Evolutionary conservation across 2,797 vertebrate genomes (phyloP), one percentile per base, ranked within the genome.

Genomic region (Molothrus aeneus): DNA sequence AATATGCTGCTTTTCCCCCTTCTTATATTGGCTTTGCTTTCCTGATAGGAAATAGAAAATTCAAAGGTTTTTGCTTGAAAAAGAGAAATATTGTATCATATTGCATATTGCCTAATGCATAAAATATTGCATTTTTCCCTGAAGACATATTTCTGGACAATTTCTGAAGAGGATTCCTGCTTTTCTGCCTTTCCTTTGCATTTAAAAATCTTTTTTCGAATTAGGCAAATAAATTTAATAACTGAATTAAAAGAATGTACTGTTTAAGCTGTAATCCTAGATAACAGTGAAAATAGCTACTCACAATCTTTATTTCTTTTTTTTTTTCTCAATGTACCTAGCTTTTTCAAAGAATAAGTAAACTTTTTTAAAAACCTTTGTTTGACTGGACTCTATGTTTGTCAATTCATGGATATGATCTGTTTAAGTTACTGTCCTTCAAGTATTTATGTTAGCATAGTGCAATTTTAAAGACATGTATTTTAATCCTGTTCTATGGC

Each of bases 1-100:
- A 61, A 38, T 2, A 9, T 50, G 2, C 8, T 66, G 6, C 2
- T 45, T 85, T 53, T 29, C 4, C 7, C 0, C 17, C 8, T 4
- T 45, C 11, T 21, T 11, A 4, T 45, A 29, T 40, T 53, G 72
- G 2, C 17, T 72, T 75, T 38, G 5, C 13, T 81, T 74, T 86
- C 29, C 34, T 88, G 26, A 51, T 70, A 84, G 20, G 22, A 84
- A 68, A 66, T 34, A 73, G 13, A 38, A 34, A 12, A 68, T 81
- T 60, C 24, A 81, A 65, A 85, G 17, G 3, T 6, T 74, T 86
- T 74, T 78, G 11, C n/a, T 64, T 31, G 15, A 64, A 20, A 18
- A 60, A 63, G 14, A 79, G 4, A 28, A 86, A 36, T 69, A 82
- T 40, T 88, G 16, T 56, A 34, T 32, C 48, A 51, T 51, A 29